phyloP scores from a whole-genome alignment of 30 jellyfish, hydroid and myxozoan genomes.

The Nemopilema nomurai region DNA sequence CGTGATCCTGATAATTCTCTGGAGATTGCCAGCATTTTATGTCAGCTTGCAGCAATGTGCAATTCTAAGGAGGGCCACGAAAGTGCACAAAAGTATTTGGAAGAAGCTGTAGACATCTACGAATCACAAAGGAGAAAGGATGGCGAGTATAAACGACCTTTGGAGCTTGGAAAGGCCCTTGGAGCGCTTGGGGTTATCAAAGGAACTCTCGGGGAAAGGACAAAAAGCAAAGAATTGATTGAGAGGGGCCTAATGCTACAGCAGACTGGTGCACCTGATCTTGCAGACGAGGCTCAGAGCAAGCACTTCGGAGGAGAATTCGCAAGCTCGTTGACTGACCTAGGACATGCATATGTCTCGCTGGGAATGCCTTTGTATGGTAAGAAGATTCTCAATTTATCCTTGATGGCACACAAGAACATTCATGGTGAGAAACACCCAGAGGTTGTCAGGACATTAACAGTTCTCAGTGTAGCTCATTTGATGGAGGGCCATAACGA shows the following conservation, averaged over 20 bases:
- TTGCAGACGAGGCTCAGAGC: constrained; percentile 85
- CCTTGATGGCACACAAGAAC: constrained; percentile 93
- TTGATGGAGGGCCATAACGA: constrained; percentile 98
- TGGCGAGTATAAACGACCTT: constrained; percentile 92
- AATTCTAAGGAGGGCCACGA: constrained; percentile 65
- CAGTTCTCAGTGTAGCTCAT: constrained; percentile 91
- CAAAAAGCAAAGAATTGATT: constrained; percentile 83
- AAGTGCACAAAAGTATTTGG: constrained; percentile 44
- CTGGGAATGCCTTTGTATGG: constrained; percentile 97
- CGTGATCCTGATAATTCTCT: constrained; percentile 17
- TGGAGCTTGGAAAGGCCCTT: constrained; percentile 83
- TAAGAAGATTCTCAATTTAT: constrained; percentile 77
- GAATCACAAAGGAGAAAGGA: constrained; percentile 83
- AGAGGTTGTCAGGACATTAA: constrained; percentile 93
- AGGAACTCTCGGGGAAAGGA: constrained; percentile 79
- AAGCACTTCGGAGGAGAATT: constrained; percentile 96
- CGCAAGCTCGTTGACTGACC: constrained; percentile 92
- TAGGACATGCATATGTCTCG: constrained; percentile 95
- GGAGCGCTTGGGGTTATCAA: constrained; percentile 84
- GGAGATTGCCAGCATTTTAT: constrained; percentile 70
- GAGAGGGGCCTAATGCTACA: constrained; percentile 94
- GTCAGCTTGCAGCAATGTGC: constrained; percentile 74
- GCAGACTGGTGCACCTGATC: constrained; percentile 97
- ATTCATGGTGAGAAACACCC: constrained; percentile 98
- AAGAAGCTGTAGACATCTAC: constrained; percentile 82